phyloP scores from a whole-genome alignment of 2,113 vertebrate species.

The Pyrgilauda ruficollis region DNA sequence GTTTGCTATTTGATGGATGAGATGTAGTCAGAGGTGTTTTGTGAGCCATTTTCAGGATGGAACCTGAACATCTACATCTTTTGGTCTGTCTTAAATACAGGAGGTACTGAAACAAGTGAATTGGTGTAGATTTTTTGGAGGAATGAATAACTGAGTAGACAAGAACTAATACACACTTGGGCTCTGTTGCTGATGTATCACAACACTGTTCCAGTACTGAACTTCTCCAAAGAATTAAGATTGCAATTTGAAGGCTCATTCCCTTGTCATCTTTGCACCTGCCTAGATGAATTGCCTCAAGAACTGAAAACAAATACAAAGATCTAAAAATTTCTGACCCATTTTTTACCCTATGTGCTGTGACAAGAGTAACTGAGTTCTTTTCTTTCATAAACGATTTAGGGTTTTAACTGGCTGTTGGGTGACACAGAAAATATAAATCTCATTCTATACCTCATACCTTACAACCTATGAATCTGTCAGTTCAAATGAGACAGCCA shows the following conservation, averaged over 20 bases:
- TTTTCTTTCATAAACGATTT: not conserved
- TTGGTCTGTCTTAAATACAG: not conserved
- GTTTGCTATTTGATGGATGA: not conserved
- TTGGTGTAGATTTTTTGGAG: not conserved
- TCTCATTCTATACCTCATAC: not conserved
- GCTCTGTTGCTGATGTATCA: not conserved
- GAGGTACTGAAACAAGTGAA: not conserved
- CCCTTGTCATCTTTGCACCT: not conserved
- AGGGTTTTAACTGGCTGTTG: not conserved
- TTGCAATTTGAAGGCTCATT: not conserved
- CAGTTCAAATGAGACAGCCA: rapidly evolving
- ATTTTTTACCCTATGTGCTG: not conserved
- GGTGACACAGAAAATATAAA: not conserved
- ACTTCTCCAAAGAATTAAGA: not conserved
- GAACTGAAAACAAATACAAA: not conserved
- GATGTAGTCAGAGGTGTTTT: not conserved
- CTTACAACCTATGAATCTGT: not conserved
- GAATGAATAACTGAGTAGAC: not conserved
- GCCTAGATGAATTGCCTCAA: not conserved
- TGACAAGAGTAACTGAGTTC: not conserved
- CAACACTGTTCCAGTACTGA: not conserved
- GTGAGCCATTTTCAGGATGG: not conserved
- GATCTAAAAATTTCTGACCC: not conserved
- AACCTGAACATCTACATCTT: not conserved
- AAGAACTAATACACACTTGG: not conserved